Base-by-base conservation (phyloP, 2,113 vertebrate genomes). In the Istiophorus platypterus region DNA sequence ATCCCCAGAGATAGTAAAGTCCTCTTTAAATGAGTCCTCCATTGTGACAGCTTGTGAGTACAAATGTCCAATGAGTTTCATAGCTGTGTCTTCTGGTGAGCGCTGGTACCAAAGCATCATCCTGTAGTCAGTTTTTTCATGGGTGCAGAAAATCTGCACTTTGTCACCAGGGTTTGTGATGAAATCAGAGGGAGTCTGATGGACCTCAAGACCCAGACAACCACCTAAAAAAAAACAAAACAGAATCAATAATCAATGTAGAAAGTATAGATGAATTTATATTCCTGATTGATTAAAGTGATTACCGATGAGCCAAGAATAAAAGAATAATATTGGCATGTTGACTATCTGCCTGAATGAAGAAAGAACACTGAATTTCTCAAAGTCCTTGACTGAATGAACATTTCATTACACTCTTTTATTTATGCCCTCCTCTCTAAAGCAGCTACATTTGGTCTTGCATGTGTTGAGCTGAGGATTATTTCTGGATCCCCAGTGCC, bases 101-200 rank as follows among this genome's bases (percentile, higher is more conserved):
- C 1, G 78, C 69, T 87, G 89, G 78, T 91, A 92, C 92, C 92
- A 92, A 17, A 85, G 69, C 79, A 92, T 93, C 52, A 45, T 0
- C 0, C 39, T 56, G 76, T 78, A 89, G 72, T 87, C 77, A 1
- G 66, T 56, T 72, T 63, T 47, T 10, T 74, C 54, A 31, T 92
- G 86, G 29, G 8, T 81, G 75, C 90, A 94, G 82, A 65, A 29
- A 7, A 93, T 65, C 66, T 84, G 15, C 24, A 78, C 74, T 7
- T 31, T 65, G 2, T 64, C 69, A 6, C 56, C 82, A 59, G 79
- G 26, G 4, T 67, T 31, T 4, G 0, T 58, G 57, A 91, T 7
- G 63, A 85, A 6, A 7, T 76, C 78, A 72, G 77, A 61, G 0
- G 61, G 47, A 64, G 34, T 78, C 84, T 93, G 91, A 31, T 0